Percentiles rank a stretch among this genome's conserved stretches.
Evolutionary conservation across 2,888 invertebrate species (phyloP).

Genomic region (Idaea straminata): DNA sequence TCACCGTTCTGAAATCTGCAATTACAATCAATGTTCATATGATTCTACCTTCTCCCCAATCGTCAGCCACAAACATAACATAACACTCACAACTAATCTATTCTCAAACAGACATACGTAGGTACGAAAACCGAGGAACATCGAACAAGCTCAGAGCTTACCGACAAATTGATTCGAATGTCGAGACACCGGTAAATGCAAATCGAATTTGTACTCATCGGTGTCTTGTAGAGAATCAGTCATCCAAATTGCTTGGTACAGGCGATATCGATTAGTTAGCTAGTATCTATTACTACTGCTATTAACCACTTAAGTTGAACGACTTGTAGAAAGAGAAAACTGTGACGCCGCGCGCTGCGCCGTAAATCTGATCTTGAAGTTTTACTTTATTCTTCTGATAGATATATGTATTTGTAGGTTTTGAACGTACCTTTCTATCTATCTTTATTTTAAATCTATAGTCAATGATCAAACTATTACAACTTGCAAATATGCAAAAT

Average conservation of each 20-base stretch:
- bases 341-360: too few species aligned
- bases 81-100: neutral
- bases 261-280: neutral
- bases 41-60: neutral
- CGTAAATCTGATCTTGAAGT: too few species aligned
- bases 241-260: neutral
- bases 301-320: neutral
- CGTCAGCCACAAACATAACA: neutral
- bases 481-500: too few species aligned
- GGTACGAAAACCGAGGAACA: neutral
- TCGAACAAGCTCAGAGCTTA: neutral
- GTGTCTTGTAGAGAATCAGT: neutral
- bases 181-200: neutral
- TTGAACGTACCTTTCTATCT: too few species aligned
- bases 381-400: too few species aligned
- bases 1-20: neutral
- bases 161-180: slow-evolving; percentile 8
- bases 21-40: neutral
- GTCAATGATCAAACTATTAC: too few species aligned
- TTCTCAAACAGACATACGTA: neutral
- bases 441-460: too few species aligned
- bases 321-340: too few species aligned
- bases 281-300: neutral
- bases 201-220: slow-evolving; percentile 1
- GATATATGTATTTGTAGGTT: too few species aligned